Conservation (phyloP, 2,888 invertebrate species). For the Bombyx huttoni region DNA sequence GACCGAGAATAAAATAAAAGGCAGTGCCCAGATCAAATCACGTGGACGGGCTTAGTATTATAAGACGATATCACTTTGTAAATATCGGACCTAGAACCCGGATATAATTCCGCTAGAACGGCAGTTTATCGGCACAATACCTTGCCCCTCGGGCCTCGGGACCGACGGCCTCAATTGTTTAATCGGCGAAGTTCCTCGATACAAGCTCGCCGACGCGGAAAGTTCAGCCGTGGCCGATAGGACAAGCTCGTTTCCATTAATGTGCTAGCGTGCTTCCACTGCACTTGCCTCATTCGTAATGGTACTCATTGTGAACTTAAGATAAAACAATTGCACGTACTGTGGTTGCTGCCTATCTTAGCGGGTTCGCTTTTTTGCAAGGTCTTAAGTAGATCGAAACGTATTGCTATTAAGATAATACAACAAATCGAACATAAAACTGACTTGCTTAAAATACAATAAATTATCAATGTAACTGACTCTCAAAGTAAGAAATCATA, state of each 20-base stretch:
- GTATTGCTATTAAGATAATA: too few relatives aligned
- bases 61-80: background rate
- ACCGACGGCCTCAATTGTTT: conserved; percentile 40
- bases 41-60: too few relatives aligned
- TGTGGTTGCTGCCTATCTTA: background rate
- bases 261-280: conserved; percentile 29
- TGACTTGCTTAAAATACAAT: too few relatives aligned
- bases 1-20: too few relatives aligned
- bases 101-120: background rate
- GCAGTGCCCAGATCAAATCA: too few relatives aligned
- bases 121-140: conserved; percentile 26
- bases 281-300: conserved; percentile 28
- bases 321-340: conserved; percentile 10
- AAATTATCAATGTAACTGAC: too few relatives aligned
- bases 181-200: conserved; percentile 53
- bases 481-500: too few relatives aligned
- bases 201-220: conserved; percentile 42
- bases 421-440: too few relatives aligned
- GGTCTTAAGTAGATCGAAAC: too few relatives aligned
- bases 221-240: conserved; percentile 43
- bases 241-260: conserved; percentile 43
- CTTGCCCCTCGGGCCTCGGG: conserved; percentile 23
- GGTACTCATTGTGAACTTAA: conserved; percentile 21
- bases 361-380: too few relatives aligned
- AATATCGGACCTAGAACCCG: background rate